phyloP scores from a whole-genome alignment of 2,113 vertebrate species.

The Stigmatopora nigra region DNA sequence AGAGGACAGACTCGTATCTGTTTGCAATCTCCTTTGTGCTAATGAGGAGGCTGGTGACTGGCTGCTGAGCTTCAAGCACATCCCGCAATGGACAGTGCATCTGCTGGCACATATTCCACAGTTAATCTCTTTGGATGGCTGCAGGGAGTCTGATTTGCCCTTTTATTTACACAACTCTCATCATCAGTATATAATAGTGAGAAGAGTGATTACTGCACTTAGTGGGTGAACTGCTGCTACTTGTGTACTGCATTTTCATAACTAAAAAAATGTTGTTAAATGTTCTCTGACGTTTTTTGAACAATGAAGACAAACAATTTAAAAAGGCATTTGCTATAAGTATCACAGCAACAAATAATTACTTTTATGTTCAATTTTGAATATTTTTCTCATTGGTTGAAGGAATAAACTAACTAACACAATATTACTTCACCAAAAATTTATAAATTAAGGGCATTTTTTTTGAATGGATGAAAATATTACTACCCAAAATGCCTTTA shows the following conservation, averaged over 20 bases:
- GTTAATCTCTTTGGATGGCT: slow-evolving; percentile 25
- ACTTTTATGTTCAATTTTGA: no score
- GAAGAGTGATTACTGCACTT: slow-evolving; percentile 3
- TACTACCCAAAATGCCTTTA: no score
- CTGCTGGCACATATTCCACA: slow-evolving; percentile 4
- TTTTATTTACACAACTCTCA: slow-evolving; percentile 4
- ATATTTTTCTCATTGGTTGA: no score
- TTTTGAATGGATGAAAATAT: no score
- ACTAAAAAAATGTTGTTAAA: neutral
- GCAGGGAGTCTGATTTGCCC: slow-evolving; percentile 15
- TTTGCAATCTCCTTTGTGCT: slow-evolving; percentile 44
- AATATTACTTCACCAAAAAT: no score
- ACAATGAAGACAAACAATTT: neutral
- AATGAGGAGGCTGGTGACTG: slow-evolving; percentile 54
- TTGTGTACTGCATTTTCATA: neutral
- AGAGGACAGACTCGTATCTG: slow-evolving; percentile 38
- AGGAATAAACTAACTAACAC: no score
- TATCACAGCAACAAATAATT: neutral
- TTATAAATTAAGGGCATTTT: no score
- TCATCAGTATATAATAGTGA: slow-evolving; percentile 15
- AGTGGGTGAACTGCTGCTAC: neutral
- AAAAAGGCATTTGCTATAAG: neutral
- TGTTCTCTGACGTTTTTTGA: neutral
- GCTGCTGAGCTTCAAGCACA: slow-evolving; percentile 45
- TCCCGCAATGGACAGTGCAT: slow-evolving; percentile 22